phyloP scores from a whole-genome alignment of 2,797 vertebrate genomes.

The Vultur gryphus region DNA sequence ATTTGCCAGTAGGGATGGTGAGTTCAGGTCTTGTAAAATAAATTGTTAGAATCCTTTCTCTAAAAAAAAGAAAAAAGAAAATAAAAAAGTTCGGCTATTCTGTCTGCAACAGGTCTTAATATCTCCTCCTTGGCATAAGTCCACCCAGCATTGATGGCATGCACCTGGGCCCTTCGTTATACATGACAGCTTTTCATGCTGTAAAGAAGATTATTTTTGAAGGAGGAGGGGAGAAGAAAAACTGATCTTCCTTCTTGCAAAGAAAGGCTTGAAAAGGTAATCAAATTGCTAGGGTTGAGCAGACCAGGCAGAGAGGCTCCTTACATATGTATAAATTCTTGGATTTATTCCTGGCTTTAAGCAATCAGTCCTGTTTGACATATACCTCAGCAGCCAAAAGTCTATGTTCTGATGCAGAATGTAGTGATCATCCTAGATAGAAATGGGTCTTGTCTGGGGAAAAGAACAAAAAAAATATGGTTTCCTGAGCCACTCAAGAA shows the following conservation, averaged over 20 bases:
- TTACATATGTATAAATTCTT: not conserved
- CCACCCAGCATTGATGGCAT: not conserved
- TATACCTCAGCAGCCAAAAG: not conserved
- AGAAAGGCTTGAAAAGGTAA: not conserved
- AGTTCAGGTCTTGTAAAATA: not conserved
- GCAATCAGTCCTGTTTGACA: not conserved
- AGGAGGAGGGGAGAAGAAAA: not conserved
- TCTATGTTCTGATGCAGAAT: not conserved
- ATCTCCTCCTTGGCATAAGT: not conserved
- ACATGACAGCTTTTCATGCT: not conserved
- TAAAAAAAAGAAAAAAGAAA: not conserved
- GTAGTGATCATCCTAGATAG: not conserved
- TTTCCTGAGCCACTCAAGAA: not conserved
- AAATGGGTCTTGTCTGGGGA: not conserved
- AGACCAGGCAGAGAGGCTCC: not conserved
- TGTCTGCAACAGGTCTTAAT: not conserved
- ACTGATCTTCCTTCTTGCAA: not conserved
- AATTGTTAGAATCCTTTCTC: not conserved
- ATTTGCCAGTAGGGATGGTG: not conserved
- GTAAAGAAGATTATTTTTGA: not conserved
- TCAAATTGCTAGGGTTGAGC: not conserved
- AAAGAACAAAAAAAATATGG: not conserved
- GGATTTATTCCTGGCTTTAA: not conserved
- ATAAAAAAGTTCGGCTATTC: not conserved
- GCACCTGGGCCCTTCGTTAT: not conserved